Conservation (phyloP, 1,140 invertebrate genomes). For the Coelopa frigida region DNA sequence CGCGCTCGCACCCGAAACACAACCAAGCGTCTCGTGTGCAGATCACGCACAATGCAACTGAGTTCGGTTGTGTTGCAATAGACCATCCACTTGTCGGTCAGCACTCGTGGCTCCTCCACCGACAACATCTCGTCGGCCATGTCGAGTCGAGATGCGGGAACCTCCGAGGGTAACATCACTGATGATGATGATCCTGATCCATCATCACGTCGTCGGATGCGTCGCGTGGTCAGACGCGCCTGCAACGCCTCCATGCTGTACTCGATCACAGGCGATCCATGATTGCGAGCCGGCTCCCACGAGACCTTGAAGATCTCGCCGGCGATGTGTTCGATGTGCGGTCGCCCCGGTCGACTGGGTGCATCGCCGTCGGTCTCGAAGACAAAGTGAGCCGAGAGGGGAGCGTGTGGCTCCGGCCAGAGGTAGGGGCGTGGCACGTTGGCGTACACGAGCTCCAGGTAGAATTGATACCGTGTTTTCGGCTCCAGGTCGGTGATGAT, state of each 20-base stretch:
- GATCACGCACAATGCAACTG: conserved; percentile 68
- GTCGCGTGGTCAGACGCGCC: conserved; percentile 14
- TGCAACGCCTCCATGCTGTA: conserved; percentile 55
- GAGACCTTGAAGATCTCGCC: conserved; percentile 61
- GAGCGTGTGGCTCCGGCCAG: conserved; percentile 53
- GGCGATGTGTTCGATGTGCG: conserved; percentile 55
- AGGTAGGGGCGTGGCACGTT: conserved; percentile 51
- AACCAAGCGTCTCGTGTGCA: conserved; percentile 58
- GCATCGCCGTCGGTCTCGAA: conserved; percentile 68
- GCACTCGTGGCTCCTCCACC: conserved; percentile 28
- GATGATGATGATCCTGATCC: not conserved
- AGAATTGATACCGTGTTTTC: conserved; percentile 66
- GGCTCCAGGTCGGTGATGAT: conserved; percentile 55
- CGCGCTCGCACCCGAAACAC: conserved; percentile 68
- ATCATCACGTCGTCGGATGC: conserved; percentile 8
- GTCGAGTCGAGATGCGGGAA: no score
- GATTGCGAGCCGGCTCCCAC: conserved; percentile 62
- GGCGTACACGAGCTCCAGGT: conserved; percentile 60
- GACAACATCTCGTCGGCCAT: conserved; percentile 17
- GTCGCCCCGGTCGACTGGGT: conserved; percentile 60
- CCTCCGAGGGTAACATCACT: not conserved
- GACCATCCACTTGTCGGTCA: conserved; percentile 57
- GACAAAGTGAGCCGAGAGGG: conserved; percentile 56
- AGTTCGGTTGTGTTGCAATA: conserved; percentile 75
- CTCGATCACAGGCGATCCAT: conserved; percentile 55